Percentiles rank a stretch among this genome's conserved stretches.
These are phyloP conservation scores for Sebastes itinus DNA, from an alignment of 2,797 vertebrate species.

Conservation along the genomic window DNA sequence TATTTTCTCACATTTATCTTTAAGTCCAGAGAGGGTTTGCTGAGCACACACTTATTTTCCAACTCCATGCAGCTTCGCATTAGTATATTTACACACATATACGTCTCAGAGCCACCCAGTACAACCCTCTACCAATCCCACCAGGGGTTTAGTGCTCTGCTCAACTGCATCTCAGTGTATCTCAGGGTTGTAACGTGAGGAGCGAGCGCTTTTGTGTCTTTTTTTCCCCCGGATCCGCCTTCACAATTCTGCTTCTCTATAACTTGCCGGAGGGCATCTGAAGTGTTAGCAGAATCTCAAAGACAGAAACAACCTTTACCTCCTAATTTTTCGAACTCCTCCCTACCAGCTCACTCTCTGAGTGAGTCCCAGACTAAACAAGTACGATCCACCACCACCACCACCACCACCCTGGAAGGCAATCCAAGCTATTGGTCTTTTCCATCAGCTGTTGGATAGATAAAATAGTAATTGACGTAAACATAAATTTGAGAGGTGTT, in stretches of 20 bases:
- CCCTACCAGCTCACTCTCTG: not conserved
- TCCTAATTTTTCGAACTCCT: not conserved
- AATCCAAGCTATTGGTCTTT: slow-evolving; percentile 13
- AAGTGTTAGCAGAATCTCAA: slow-evolving; percentile 28
- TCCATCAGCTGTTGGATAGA: slow-evolving; percentile 16
- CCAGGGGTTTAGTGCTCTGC: slow-evolving; percentile 26
- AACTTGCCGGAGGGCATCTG: slow-evolving; percentile 17
- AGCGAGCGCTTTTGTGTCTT: slow-evolving; percentile 17
- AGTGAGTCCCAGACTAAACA: slow-evolving; percentile 7
- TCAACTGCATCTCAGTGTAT: slow-evolving; percentile 28
- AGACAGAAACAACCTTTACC: slow-evolving; percentile 23
- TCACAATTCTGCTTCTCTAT: slow-evolving; percentile 12
- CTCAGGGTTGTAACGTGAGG: slow-evolving; percentile 11
- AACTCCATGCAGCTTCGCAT: slow-evolving; percentile 15
- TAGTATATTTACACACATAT: slow-evolving; percentile 42
- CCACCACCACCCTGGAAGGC: not conserved
- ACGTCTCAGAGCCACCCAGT: slow-evolving; percentile 17
- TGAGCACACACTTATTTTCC: slow-evolving; percentile 18
- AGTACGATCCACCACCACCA: not conserved
- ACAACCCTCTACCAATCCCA: slow-evolving; percentile 38
- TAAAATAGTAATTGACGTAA: slow-evolving; percentile 49
- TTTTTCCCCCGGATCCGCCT: slow-evolving; percentile 10
- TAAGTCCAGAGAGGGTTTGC: slow-evolving; percentile 5
- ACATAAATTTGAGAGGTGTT: slow-evolving; percentile 26
- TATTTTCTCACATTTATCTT: not conserved